These are phyloP conservation scores for Corapipo altera DNA, from an alignment of 2,113 vertebrate genomes.

Conservation along the genomic window DNA sequence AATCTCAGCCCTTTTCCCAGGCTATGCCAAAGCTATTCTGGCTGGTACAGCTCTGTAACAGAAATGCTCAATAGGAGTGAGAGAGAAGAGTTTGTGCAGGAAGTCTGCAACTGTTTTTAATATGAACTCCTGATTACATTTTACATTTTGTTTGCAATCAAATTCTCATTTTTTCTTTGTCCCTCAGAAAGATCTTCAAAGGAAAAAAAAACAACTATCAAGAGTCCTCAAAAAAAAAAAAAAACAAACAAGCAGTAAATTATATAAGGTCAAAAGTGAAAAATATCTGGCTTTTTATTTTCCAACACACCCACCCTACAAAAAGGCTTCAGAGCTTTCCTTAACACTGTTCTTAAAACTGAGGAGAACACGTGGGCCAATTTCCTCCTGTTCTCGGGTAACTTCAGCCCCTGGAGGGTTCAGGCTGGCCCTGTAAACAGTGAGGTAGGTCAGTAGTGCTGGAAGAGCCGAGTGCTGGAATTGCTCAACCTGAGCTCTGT, in stretches of 20 bases:
- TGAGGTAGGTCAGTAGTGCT: background rate
- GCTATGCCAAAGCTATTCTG: background rate
- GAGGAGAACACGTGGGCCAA: background rate
- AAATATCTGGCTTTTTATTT: background rate
- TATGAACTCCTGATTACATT: background rate
- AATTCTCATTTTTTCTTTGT: background rate
- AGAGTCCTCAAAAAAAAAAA: background rate
- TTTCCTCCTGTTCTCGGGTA: background rate
- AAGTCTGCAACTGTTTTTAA: background rate
- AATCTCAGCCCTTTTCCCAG: background rate
- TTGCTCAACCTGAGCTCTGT: background rate
- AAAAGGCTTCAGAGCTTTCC: background rate
- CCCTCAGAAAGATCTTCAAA: background rate
- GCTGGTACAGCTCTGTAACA: background rate
- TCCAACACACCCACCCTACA: background rate
- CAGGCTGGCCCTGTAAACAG: background rate
- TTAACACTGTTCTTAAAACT: background rate
- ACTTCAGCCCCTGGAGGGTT: background rate
- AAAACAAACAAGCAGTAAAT: background rate
- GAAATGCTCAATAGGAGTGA: background rate
- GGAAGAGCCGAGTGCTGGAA: background rate
- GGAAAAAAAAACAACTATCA: background rate
- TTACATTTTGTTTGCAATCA: background rate
- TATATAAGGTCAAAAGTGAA: background rate
- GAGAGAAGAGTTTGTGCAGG: background rate